Evolutionary conservation across 2,888 invertebrate species (phyloP), one percentile per base, ranked within the genome.

Genomic region (Hypena proboscidalis): DNA sequence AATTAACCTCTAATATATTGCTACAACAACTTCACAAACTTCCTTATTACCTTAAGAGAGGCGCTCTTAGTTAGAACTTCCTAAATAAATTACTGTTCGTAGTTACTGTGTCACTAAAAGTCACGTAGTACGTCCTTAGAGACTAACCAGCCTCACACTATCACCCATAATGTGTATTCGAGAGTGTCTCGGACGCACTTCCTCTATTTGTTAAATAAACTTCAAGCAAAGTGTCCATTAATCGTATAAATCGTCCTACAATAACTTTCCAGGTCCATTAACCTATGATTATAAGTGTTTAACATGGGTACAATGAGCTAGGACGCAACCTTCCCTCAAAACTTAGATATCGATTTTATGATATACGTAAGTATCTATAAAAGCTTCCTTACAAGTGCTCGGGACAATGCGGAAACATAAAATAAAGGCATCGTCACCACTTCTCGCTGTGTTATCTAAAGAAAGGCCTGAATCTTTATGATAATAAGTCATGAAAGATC

Each of bases 401-500:
- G 51, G 57, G 54, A 47, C 67, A 45, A 67, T 57, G 58, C 45
- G 55, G 49, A 45, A 42, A 59, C 46, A 70, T 71, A 70, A 72
- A 73, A 64, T 60, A 58, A 59, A 63, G 54, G 55, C 58, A 62
- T 65, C 57, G 57, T 50, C 49, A 52, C 61, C 58, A 47, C 45
- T 56, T 56, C 59, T 58, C 45, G 47, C 40, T 38, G 31, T 36
- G 47, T 57, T 60, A 67, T 64, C 52, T 44, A 59, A 57, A 60
- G 67, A 70, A 70, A 58, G 58, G 48, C 30, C 52, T 21, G 44
- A 66, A 71, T 64, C 63, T 63, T 67, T 67, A 70, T 56, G 56
- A 54, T 63, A 65, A 67, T 64, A 68, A 68, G 65, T 68, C 57
- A 58, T 49, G 58, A 57, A 59, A 64, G 51, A 63, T 68, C 58